A percentile compares a stretch with the other conserved stretches of the same genome.
Evolutionary conservation across 2,113 vertebrate species (phyloP).

Genomic region (Oophaga pumilio): DNA sequence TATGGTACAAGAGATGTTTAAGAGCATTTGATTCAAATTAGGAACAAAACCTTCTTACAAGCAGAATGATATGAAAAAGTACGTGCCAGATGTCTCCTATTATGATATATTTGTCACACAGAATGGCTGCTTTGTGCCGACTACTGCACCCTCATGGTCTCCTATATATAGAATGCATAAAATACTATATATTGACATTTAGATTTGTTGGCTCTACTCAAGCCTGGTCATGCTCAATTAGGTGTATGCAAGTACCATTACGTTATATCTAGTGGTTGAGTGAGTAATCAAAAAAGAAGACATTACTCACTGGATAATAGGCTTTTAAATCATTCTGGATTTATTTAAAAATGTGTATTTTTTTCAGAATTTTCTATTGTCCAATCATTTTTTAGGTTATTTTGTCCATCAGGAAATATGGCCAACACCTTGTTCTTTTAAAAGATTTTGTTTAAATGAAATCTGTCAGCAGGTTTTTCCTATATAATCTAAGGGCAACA

Average conservation of each 20-base stretch:
- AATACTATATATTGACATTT: background rate
- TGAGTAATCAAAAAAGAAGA: background rate
- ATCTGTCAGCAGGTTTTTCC: too few relatives aligned
- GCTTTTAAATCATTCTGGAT: too few relatives aligned
- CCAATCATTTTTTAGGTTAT: too few relatives aligned
- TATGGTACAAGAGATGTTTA: slow-evolving; percentile 14
- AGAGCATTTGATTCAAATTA: slow-evolving; percentile 9
- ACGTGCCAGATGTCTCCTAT: background rate
- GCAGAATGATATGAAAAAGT: slow-evolving; percentile 3
- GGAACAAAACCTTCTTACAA: background rate
- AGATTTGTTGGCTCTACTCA: background rate
- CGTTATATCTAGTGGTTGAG: background rate
- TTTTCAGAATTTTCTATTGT: too few relatives aligned
- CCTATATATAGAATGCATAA: background rate
- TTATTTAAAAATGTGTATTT: too few relatives aligned
- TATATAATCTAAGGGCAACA: too few relatives aligned
- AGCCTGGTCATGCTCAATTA: background rate
- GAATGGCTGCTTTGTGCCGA: background rate
- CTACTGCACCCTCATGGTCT: background rate
- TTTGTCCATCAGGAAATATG: too few relatives aligned
- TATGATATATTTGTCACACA: background rate
- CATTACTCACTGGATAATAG: background rate
- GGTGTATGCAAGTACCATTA: background rate
- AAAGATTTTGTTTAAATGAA: too few relatives aligned
- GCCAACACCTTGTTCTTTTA: too few relatives aligned